A percentile compares a stretch with the other conserved stretches of the same genome.
Conservation (phyloP, 2,113 vertebrate genomes). For the Paratilapia polleni region DNA sequence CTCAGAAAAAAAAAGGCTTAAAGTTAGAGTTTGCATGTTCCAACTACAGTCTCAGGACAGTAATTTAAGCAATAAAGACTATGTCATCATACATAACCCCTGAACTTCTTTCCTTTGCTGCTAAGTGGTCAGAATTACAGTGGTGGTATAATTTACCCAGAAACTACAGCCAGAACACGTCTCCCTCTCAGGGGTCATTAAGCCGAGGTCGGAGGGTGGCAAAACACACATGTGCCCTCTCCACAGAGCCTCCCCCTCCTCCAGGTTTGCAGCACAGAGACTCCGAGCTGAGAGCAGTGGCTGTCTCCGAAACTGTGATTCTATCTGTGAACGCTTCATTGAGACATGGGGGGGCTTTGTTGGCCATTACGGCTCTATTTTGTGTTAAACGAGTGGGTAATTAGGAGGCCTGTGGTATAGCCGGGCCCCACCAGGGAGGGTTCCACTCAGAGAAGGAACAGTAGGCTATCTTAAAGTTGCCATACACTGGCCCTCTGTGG, state of each 20-base stretch:
- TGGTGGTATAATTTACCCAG: constrained; percentile 60
- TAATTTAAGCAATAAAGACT: constrained; percentile 59
- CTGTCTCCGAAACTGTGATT: constrained; percentile 63
- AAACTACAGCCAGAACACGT: constrained; percentile 70
- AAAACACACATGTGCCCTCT: constrained; percentile 77
- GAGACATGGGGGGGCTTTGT: constrained; percentile 61
- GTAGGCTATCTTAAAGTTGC: constrained; percentile 54
- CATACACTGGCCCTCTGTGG: constrained; percentile 60
- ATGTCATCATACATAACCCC: constrained; percentile 67
- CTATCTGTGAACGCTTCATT: constrained; percentile 76
- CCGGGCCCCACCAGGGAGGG: constrained; percentile 47
- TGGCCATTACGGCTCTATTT: constrained; percentile 74
- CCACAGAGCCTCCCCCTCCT: constrained; percentile 11
- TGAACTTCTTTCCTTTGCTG: constrained; percentile 65
- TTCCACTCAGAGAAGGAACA: constrained; percentile 50
- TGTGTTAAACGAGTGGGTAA: constrained; percentile 73
- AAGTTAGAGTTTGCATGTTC: constrained; percentile 9
- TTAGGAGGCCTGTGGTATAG: constrained; percentile 70
- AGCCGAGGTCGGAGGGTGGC: constrained; percentile 71
- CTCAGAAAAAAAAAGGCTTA: neutral
- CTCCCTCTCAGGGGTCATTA: constrained; percentile 73
- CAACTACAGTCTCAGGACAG: constrained; percentile 41
- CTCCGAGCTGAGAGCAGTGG: constrained; percentile 40
- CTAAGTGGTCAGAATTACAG: constrained; percentile 71
- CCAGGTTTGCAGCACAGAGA: constrained; percentile 10